Evolutionary conservation across 2,797 vertebrate genomes (phyloP).

Genomic region (Oryzias dopingdopingensis): DNA sequence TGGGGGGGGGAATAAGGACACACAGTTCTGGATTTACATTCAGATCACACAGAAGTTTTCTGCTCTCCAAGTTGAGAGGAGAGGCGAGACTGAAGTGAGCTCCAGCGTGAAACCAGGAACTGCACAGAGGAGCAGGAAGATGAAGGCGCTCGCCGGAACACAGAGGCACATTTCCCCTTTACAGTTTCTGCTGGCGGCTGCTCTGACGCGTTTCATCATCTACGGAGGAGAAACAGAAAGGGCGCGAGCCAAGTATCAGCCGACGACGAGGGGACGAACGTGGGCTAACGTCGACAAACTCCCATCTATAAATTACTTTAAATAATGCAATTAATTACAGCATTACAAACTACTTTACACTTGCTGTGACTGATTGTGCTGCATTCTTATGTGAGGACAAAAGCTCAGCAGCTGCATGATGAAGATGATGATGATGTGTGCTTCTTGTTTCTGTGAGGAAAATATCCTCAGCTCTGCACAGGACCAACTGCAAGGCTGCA

Average conservation of each 20-base stretch:
- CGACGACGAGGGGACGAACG: constrained; percentile 27
- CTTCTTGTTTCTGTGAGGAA: neutral
- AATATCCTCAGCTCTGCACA: too few species aligned
- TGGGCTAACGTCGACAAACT: constrained; percentile 75
- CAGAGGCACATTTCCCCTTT: constrained; percentile 42
- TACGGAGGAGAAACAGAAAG: constrained; percentile 17
- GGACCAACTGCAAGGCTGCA: too few species aligned
- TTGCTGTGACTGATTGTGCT: constrained; percentile 66
- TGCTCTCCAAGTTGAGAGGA: constrained; percentile 39
- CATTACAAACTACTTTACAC: constrained; percentile 73
- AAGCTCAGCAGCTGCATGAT: constrained; percentile 7
- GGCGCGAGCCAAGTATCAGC: constrained; percentile 17
- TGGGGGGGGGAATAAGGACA: constrained; percentile 20
- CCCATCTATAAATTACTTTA: constrained; percentile 81
- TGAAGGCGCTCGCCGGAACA: constrained; percentile 5
- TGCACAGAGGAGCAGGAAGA: neutral
- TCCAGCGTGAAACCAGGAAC: constrained; percentile 21
- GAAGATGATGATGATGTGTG: constrained; percentile 14
- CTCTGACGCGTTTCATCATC: constrained; percentile 8
- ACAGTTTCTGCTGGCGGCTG: neutral
- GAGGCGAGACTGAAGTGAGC: constrained; percentile 22
- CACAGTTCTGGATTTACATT: constrained; percentile 54
- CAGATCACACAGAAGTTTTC: constrained; percentile 54
- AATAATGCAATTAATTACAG: constrained; percentile 81
- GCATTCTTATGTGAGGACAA: constrained; percentile 20